These are phyloP conservation scores for Etheostoma nigrum DNA, from an alignment of 2,797 vertebrate species.

Conservation along the genomic window DNA sequence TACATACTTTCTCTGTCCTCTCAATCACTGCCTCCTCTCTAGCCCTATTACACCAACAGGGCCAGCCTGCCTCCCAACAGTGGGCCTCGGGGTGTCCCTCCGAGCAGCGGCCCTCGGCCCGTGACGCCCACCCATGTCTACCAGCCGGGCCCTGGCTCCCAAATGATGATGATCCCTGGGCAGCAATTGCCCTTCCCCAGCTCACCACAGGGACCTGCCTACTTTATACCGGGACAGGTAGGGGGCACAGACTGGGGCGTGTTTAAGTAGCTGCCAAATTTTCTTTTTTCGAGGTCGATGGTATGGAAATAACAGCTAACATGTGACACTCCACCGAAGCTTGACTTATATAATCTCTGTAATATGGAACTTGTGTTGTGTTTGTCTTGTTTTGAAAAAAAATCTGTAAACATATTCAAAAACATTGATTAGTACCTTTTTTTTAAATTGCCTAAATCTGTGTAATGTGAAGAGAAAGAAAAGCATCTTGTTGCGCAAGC, in stretches of 20 bases:
- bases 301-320: not conserved
- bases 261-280: not conserved
- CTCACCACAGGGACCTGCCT: slow-evolving; percentile 90
- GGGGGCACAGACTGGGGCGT: not conserved
- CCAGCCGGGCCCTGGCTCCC: slow-evolving; percentile 89
- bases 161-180: slow-evolving; percentile 97
- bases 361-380: not conserved
- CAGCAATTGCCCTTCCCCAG: slow-evolving; percentile 92
- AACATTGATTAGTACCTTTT: too few relatives aligned
- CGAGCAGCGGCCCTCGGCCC: slow-evolving; percentile 89
- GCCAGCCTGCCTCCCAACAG: slow-evolving; percentile 89
- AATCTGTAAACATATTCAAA: not conserved
- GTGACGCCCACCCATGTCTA: slow-evolving; percentile 95
- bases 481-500: not conserved
- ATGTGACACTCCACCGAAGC: not conserved
- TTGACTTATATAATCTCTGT: not conserved
- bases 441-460: not conserved
- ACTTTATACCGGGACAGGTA: slow-evolving; percentile 96
- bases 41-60: slow-evolving; percentile 95
- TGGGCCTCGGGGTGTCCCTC: slow-evolving; percentile 88
- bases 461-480: not conserved
- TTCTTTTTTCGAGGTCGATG: not conserved
- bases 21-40: slow-evolving; percentile 51
- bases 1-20: not conserved
- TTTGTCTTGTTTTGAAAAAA: not conserved